Evolutionary conservation across 1,140 invertebrate genomes (phyloP).

Genomic region (Neodiprion lecontei): DNA sequence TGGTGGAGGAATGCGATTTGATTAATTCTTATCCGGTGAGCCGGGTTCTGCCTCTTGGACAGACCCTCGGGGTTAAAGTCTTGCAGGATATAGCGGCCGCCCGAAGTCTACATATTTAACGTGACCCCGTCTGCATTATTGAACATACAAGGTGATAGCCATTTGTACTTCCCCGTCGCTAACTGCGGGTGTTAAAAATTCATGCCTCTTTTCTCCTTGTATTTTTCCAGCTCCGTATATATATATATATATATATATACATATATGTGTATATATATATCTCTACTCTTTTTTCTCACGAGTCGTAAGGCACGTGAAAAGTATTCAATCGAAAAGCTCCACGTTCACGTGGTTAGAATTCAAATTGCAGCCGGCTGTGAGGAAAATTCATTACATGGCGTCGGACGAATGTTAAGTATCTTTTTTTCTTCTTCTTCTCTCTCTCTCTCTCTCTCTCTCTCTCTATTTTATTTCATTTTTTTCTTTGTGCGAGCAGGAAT

Average conservation of each 20-base stretch:
- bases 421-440: conserved; percentile 2
- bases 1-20: background rate
- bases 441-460: background rate
- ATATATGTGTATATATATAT: background rate
- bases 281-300: conserved; percentile 32
- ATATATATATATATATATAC: background rate
- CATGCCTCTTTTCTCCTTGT: background rate
- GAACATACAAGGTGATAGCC: conserved; percentile 11
- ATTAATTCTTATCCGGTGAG: background rate
- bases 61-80: background rate
- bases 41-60: background rate
- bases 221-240: background rate
- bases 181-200: conserved; percentile 13
- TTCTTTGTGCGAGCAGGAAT: no score
- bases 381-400: conserved; percentile 15
- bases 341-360: no score
- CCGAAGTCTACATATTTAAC: conserved; percentile 13
- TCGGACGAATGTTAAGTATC: conserved; percentile 23
- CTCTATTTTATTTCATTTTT: background rate
- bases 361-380: no score
- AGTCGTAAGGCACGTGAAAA: background rate
- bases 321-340: no score
- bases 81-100: background rate
- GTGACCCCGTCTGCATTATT: conserved; percentile 17
- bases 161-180: conserved; percentile 21